phyloP scores from a whole-genome alignment of 2,888 invertebrate species.

The Ceratothoa steindachneri region DNA sequence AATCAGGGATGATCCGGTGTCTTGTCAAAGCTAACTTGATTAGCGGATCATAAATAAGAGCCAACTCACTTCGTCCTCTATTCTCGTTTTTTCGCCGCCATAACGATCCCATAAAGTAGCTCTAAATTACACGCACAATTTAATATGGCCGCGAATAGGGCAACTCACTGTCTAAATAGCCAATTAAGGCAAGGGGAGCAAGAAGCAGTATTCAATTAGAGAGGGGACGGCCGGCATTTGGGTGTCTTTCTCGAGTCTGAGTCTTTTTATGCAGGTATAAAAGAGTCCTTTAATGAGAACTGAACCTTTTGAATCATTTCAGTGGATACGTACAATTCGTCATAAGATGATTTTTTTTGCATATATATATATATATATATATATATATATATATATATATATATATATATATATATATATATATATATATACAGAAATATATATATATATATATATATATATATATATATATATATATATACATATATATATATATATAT shows the following conservation, averaged over 20 bases:
- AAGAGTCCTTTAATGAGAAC: too few relatives aligned
- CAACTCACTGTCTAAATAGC: background rate
- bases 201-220: background rate
- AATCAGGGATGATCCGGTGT: background rate
- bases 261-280: background rate
- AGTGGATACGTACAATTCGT: too few relatives aligned
- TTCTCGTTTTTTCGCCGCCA: background rate
- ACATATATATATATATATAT: background rate
- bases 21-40: background rate
- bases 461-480: background rate
- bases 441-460: background rate
- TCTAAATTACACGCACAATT: constrained; percentile 12
- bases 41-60: background rate
- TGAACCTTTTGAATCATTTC: too few relatives aligned
- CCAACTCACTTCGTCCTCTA: background rate
- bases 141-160: constrained; percentile 6
- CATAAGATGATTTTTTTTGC: background rate
- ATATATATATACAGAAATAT: too few relatives aligned
- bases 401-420: background rate
- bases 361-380: background rate
- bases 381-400: constrained; percentile 8
- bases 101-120: constrained; percentile 1
- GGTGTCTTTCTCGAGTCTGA: background rate
- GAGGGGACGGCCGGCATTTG: too few relatives aligned
- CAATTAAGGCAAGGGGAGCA: background rate